Conservation (phyloP, 2,113 vertebrate genomes). For the Oreochromis spilurus region DNA sequence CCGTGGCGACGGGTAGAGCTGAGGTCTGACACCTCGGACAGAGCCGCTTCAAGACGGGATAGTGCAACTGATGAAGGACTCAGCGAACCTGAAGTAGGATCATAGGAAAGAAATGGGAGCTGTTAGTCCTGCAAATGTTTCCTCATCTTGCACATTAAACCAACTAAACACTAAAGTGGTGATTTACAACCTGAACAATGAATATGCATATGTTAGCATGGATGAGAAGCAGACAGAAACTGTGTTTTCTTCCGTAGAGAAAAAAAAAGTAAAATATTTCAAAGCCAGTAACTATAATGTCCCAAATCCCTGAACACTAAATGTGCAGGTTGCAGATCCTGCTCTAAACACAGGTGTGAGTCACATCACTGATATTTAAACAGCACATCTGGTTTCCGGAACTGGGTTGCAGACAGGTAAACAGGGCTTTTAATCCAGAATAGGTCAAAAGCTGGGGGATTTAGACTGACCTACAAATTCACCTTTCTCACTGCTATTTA, state of each 20-base stretch:
- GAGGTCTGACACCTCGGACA: constrained; percentile 86
- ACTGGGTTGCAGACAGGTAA: not conserved
- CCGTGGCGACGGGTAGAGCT: constrained; percentile 84
- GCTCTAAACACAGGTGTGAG: not conserved
- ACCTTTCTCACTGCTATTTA: constrained; percentile 21
- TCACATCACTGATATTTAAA: constrained; percentile 25
- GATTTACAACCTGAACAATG: not conserved
- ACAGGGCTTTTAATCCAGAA: constrained; percentile 11
- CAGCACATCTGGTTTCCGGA: not conserved
- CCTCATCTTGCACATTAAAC: not conserved
- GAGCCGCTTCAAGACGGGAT: constrained; percentile 89
- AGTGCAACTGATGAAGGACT: constrained; percentile 85
- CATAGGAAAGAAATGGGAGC: not conserved
- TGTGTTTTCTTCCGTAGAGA: not conserved
- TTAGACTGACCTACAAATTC: not conserved
- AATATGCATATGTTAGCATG: not conserved
- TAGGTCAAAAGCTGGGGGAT: not conserved
- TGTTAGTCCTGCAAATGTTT: not conserved
- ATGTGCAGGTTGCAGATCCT: not conserved
- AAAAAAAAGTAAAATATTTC: not conserved
- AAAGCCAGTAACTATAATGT: not conserved
- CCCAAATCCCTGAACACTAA: not conserved
- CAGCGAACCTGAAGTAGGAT: constrained; percentile 76
- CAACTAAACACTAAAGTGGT: not conserved
- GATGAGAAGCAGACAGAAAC: not conserved